Conservation (phyloP, 2,888 invertebrate species). For the Amblyjoppa proteus region DNA sequence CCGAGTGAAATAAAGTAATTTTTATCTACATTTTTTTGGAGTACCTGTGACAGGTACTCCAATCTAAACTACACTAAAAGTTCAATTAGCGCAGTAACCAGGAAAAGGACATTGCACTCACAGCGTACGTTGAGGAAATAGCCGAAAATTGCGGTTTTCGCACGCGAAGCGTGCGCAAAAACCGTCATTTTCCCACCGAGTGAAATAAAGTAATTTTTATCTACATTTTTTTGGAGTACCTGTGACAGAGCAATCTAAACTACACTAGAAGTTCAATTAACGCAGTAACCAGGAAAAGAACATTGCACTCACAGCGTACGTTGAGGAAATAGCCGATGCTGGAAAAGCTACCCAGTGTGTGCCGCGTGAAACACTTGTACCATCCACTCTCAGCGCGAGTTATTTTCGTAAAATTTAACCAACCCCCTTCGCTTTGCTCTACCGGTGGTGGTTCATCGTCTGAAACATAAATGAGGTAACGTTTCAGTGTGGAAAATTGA, state of each 20-base stretch:
- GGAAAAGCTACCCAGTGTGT: slow-evolving; percentile 93
- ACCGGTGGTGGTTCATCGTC: slow-evolving; percentile 85
- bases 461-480: slow-evolving; percentile 76
- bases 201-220: too few relatives aligned
- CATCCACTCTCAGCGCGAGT: slow-evolving; percentile 94
- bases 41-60: too few relatives aligned
- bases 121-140: slow-evolving; percentile 95
- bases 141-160: slow-evolving; percentile 86
- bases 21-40: too few relatives aligned
- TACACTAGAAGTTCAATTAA: too few relatives aligned
- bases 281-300: not conserved
- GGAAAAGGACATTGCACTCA: slow-evolving; percentile 86
- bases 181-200: too few relatives aligned
- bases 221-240: too few relatives aligned
- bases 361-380: slow-evolving; percentile 96
- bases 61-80: too few relatives aligned
- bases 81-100: too few relatives aligned
- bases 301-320: slow-evolving; percentile 91
- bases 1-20: too few relatives aligned
- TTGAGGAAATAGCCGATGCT: slow-evolving; percentile 96
- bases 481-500: slow-evolving; percentile 60
- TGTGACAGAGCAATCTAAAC: too few relatives aligned
- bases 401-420: slow-evolving; percentile 94
- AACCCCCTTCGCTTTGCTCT: slow-evolving; percentile 91
- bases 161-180: too few relatives aligned